Percentiles rank a stretch among this genome's conserved stretches.
Evolutionary conservation across 2,797 vertebrate genomes (phyloP).

Genomic region (Carcharodon carcharias): DNA sequence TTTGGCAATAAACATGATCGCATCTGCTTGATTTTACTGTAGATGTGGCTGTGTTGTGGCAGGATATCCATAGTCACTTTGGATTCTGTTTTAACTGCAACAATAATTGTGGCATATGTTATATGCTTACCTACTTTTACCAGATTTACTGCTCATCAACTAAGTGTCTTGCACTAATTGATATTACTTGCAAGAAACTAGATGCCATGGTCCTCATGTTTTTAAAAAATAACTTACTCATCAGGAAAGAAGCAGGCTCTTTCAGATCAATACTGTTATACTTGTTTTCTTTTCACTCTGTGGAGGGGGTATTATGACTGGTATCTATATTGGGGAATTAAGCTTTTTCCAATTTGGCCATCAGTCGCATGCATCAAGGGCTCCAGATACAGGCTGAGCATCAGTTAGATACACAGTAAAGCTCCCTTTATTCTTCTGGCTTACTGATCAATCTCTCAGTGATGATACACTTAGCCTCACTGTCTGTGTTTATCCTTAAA

Average conservation of each 20-base stretch:
- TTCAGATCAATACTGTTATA: background rate
- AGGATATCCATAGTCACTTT: background rate
- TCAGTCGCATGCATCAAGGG: too few relatives aligned
- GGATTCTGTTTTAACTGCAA: constrained; percentile 9
- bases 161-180: background rate
- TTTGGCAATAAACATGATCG: background rate
- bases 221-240: background rate
- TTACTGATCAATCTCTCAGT: background rate
- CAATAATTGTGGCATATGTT: background rate
- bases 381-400: background rate
- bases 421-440: background rate
- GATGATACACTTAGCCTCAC: background rate
- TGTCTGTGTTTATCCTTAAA: background rate
- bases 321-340: background rate
- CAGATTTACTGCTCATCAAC: background rate
- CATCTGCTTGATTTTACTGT: background rate
- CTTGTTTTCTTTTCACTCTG: background rate
- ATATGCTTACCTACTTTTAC: background rate
- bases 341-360: background rate
- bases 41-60: background rate
- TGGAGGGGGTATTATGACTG: background rate
- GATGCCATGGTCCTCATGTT: background rate
- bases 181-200: background rate
- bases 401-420: background rate
- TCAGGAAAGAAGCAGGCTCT: background rate